Evolutionary conservation across 2,888 invertebrate species (phyloP).

Genomic region (Nephrocerus scutellatus): DNA sequence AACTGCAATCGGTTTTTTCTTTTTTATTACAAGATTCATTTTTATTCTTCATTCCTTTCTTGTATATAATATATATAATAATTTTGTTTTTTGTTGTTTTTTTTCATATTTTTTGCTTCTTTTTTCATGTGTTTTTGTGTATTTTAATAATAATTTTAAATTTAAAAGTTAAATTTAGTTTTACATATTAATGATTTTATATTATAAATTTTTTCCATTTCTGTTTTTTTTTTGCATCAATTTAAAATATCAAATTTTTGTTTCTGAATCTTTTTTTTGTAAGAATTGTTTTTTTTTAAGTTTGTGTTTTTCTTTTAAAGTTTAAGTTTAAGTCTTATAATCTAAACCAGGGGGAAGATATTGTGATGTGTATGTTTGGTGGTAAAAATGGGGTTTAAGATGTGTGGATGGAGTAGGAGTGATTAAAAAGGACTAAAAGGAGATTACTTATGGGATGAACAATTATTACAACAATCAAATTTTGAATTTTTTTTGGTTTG

Average conservation of each 20-base stretch:
- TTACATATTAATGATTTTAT: too few relatives aligned
- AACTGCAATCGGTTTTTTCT: too few relatives aligned
- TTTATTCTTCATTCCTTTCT: constrained; percentile 37
- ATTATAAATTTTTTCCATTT: too few relatives aligned
- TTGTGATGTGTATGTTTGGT: constrained; percentile 8
- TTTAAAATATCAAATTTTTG: constrained; percentile 6
- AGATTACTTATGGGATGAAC: constrained; percentile 1
- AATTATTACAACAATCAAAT: constrained; percentile 15
- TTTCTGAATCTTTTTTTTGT: background rate
- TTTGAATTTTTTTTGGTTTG: constrained; percentile 10
- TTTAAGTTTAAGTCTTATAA: constrained; percentile 41
- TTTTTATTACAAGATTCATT: constrained; percentile 47
- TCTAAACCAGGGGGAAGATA: constrained; percentile 40
- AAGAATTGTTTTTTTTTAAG: constrained; percentile 11
- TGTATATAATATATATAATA: constrained; percentile 44
- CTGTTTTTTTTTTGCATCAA: too few relatives aligned
- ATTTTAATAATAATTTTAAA: too few relatives aligned
- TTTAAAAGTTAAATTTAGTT: too few relatives aligned
- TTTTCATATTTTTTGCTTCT: too few relatives aligned
- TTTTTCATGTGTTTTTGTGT: too few relatives aligned
- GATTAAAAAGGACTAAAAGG: too few relatives aligned
- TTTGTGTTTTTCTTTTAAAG: constrained; percentile 32
- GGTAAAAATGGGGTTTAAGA: background rate
- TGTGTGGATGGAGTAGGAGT: background rate
- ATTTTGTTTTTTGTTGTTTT: constrained; percentile 23